phyloP scores from a whole-genome alignment of 2,113 vertebrate genomes.

The Nymphicus hollandicus region DNA sequence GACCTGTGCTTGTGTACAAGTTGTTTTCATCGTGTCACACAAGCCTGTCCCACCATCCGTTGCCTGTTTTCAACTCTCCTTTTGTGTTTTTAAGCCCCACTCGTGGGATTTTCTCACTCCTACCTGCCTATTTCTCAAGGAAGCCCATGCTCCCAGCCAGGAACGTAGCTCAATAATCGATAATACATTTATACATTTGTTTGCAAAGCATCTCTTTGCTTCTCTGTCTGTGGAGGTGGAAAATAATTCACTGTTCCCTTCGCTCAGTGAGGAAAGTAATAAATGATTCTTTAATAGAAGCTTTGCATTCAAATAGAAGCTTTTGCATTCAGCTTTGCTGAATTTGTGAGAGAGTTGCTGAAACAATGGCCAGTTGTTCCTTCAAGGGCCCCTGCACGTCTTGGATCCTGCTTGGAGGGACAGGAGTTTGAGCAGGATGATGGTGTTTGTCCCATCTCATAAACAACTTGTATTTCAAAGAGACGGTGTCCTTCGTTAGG shows the following conservation, averaged over 20 bases:
- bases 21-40: background rate
- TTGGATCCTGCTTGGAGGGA: background rate
- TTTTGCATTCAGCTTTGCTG: background rate
- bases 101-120: background rate
- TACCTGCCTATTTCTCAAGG: background rate
- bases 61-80: background rate
- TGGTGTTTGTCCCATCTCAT: background rate
- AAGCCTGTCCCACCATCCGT: background rate
- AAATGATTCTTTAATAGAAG: background rate
- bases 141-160: background rate
- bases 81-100: background rate
- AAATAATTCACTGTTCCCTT: background rate
- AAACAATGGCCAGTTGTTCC: accelerated
- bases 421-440: background rate
- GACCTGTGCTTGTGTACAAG: background rate
- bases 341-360: background rate
- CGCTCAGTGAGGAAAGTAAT: background rate
- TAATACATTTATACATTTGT: background rate
- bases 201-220: background rate
- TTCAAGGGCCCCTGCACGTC: too few species aligned
- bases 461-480: background rate
- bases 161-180: background rate
- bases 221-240: background rate
- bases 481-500: background rate
- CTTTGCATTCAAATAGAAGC: background rate